Evolutionary conservation across 2,113 vertebrate species (phyloP), one percentile per base, ranked within the genome.

Genomic region (Otis tarda): DNA sequence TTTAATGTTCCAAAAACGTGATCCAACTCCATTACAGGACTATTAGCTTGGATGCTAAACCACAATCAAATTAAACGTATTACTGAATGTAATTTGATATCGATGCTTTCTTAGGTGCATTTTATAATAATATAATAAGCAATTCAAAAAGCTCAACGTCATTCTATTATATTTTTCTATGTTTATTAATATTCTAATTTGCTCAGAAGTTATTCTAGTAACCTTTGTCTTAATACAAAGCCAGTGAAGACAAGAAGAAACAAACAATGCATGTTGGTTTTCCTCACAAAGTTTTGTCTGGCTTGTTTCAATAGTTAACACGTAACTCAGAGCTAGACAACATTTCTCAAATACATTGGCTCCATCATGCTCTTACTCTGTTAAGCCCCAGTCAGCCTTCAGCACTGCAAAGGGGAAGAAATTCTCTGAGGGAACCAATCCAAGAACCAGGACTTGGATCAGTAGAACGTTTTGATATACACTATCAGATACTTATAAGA

Each of bases 21-120:
- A 97, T 99, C 99, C 97, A 99, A 96, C 90, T 99, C 99, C 99
- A 99, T 99, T 67, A 99, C 98, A 50, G 98, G 98, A 97, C 98
- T 98, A 92, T 98, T 99, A 65, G 99, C 98, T 94, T 99, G 98
- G 87, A 99, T 97, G 89, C 99, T 99, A 89, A 94, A 97, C 11
- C 87, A 97, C 93, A 93, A 94, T 45, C 43, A 91, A 80, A 80
- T 47, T 79, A 67, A 75, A 70, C 21, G 28, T 14, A 85, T 76
- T 86, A 82, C 18, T 79, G 47, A 85, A 75, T 30, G 49, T 9
- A 50, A 61, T 55, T 89, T 89, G 12, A 24, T 56, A 93, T 8
- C n/a, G 35, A 57, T 41, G 9, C 7, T 27, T 73, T 89, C 67
- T 78, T 61, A 79, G 25, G 12, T 45, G 35, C 23, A 76, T 71